phyloP scores from a whole-genome alignment of 2,113 vertebrate species.

The Pteruthius melanotis region DNA sequence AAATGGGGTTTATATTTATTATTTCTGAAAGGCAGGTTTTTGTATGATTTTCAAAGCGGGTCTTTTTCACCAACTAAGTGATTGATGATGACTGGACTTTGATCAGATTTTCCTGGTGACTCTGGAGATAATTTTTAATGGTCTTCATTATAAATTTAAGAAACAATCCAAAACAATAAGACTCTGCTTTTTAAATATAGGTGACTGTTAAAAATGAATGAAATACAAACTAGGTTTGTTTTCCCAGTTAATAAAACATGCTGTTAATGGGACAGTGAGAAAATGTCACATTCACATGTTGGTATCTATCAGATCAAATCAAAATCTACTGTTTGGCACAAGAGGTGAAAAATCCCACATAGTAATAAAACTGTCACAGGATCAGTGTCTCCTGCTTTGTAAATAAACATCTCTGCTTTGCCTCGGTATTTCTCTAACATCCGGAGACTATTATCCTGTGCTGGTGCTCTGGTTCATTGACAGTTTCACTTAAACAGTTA shows the following conservation, averaged over 20 bases:
- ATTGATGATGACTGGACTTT: not conserved
- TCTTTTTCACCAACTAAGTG: not conserved
- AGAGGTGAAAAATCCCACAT: slow-evolving; percentile 25
- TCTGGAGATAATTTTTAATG: not conserved
- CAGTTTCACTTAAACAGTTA: slow-evolving; percentile 57
- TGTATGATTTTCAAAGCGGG: not conserved
- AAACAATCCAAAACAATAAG: not conserved
- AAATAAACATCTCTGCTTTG: slow-evolving; percentile 64
- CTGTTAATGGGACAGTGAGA: not conserved
- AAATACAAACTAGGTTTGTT: not conserved
- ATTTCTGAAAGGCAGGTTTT: not conserved
- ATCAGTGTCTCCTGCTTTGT: slow-evolving; percentile 66
- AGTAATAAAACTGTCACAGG: slow-evolving; percentile 58
- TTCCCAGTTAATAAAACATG: not conserved
- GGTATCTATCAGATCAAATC: slow-evolving; percentile 54
- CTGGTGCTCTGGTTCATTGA: slow-evolving; percentile 66
- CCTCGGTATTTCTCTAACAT: slow-evolving; percentile 51
- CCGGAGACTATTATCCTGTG: slow-evolving; percentile 62
- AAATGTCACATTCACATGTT: slow-evolving; percentile 14
- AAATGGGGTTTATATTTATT: not conserved
- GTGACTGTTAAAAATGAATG: not conserved
- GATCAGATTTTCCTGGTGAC: not conserved
- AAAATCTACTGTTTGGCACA: slow-evolving; percentile 54
- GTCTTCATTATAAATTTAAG: not conserved
- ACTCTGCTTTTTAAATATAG: not conserved